Conservation (phyloP, 2,888 invertebrate genomes). For the Melikaiella ostensackeni region DNA sequence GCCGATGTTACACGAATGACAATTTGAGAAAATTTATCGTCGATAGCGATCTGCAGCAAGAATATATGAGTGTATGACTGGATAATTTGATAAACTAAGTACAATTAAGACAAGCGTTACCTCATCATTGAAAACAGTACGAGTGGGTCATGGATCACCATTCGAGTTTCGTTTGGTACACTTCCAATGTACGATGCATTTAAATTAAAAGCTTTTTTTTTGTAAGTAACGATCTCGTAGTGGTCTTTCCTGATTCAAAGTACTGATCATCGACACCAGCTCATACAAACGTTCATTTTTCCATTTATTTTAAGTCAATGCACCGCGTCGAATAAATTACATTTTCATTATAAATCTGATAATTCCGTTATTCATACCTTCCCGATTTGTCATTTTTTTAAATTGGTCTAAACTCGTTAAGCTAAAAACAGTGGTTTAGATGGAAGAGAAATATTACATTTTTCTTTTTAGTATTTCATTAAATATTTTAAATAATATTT, state of each 20-base stretch:
- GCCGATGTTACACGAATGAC: constrained; percentile 69
- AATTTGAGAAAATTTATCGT: constrained; percentile 61
- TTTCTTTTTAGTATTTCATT: constrained; percentile 13
- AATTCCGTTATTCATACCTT: constrained; percentile 14
- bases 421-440: background rate
- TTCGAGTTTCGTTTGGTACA: constrained; percentile 64
- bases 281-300: constrained; percentile 77
- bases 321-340: constrained; percentile 78
- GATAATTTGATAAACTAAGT: constrained; percentile 78
- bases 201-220: constrained; percentile 64
- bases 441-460: background rate
- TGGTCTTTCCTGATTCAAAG: constrained; percentile 66
- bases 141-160: constrained; percentile 68
- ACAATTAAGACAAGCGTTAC: constrained; percentile 78
- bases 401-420: background rate
- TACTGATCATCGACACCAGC: constrained; percentile 75
- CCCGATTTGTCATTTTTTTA: background rate
- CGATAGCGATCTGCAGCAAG: constrained; percentile 73
- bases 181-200: constrained; percentile 73
- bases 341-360: constrained; percentile 76
- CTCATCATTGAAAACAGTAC: constrained; percentile 76
- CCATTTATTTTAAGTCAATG: constrained; percentile 78
- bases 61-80: constrained; percentile 77
- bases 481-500: constrained; percentile 37
- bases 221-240: constrained; percentile 58